Conservation (phyloP, 2,113 vertebrate genomes). For the Varanus komodoensis region DNA sequence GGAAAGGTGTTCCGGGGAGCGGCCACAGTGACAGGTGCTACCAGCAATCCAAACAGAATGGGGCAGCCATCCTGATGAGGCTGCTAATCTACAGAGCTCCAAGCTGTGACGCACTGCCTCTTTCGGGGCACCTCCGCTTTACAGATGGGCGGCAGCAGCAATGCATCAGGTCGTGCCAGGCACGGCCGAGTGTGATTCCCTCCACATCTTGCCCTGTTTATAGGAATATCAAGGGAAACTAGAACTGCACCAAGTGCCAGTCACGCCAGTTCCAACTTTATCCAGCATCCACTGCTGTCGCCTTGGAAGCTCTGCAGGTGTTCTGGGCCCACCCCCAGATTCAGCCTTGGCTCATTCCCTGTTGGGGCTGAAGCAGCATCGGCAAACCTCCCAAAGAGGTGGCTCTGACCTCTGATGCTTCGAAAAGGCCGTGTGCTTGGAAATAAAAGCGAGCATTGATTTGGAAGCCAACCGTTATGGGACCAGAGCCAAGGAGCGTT, state of each 20-base stretch:
- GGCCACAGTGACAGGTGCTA: not conserved
- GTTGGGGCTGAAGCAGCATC: not conserved
- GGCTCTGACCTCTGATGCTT: not conserved
- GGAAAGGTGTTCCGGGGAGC: not conserved
- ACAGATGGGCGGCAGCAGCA: not conserved
- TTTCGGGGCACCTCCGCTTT: not conserved
- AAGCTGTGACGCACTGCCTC: not conserved
- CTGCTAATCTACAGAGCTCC: not conserved
- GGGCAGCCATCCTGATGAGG: not conserved
- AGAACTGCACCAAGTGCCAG: not conserved
- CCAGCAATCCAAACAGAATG: not conserved
- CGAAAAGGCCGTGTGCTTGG: not conserved
- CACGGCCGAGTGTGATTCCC: not conserved
- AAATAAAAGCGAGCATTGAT: not conserved
- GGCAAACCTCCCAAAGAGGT: not conserved
- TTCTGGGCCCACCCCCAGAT: not conserved
- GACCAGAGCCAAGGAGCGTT: slow-evolving; percentile 13
- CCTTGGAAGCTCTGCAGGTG: not conserved
- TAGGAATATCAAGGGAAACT: not conserved
- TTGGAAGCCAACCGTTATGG: slow-evolving; percentile 1
- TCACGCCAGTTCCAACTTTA: not conserved
- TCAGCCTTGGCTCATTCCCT: not conserved
- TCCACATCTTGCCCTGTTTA: not conserved
- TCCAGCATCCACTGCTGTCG: not conserved
- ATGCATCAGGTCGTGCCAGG: not conserved